A percentile compares a stretch with the other conserved stretches of the same genome.
Conservation (phyloP, 2,888 invertebrate genomes). For the Watsonalla binaria region DNA sequence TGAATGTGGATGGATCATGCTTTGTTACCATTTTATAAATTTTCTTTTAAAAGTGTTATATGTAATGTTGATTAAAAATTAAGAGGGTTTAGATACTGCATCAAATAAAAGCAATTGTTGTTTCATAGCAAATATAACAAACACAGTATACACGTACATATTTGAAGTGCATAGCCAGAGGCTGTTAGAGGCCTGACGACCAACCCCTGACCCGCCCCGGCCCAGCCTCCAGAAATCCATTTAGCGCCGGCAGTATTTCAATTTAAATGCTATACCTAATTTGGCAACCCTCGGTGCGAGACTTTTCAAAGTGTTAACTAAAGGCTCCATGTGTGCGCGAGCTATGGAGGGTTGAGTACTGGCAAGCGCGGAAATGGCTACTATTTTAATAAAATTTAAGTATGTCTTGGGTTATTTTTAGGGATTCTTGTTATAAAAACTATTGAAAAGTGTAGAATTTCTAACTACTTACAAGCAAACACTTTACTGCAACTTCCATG, state of each 20-base stretch:
- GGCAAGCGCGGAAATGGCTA: background rate
- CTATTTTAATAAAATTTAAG: background rate
- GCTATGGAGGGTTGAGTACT: background rate
- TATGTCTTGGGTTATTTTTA: too few species aligned
- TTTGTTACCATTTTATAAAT: too few species aligned
- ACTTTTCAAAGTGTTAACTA: constrained; percentile 18
- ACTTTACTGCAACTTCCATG: too few species aligned
- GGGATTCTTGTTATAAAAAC: too few species aligned
- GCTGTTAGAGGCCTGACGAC: constrained; percentile 9
- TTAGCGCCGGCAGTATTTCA: constrained; percentile 65
- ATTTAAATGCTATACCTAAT: constrained; percentile 71
- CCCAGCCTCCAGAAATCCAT: constrained; percentile 63
- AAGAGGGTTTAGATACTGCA: too few species aligned
- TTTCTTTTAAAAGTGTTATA: too few species aligned
- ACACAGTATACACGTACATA: background rate
- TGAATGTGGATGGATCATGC: too few species aligned
- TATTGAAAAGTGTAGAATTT: too few species aligned
- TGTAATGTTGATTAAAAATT: too few species aligned
- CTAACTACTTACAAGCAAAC: too few species aligned
- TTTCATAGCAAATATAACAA: background rate
- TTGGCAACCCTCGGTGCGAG: constrained; percentile 29
- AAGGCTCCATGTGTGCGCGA: constrained; percentile 4
- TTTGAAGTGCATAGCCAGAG: background rate
- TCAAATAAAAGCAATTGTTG: background rate
- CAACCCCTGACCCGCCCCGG: constrained; percentile 38